Base-by-base conservation (phyloP, 2,888 invertebrate genomes). In the Apoda limacodes region DNA sequence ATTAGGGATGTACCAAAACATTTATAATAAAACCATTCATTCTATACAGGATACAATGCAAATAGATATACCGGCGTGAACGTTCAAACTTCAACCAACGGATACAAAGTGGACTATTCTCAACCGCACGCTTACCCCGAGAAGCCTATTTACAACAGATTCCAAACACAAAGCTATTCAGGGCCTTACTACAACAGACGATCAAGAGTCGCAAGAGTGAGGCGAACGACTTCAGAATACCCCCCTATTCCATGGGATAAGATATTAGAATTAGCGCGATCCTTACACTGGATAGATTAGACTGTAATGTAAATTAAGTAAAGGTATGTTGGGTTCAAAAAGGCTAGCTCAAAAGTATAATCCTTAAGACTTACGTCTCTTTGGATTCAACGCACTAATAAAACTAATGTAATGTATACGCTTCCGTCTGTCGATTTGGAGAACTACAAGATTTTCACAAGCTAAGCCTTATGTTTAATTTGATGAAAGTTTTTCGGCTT, bases 211-310 rank as follows among this genome's bases (percentile, higher is more conserved):
- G 54, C 69, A 6, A 56, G 81, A 39, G 45, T 66, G 41, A 59
- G 67, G 40, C 66, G 78, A 49, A 60, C 71, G 42, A 57, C 75
- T 2, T 57, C 68, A 40, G 66, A 74, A 41, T 68, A 82, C 55
- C 88, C 88, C 10, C 84, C 86, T 10, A 90, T 92, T 60, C 92
- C 92, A 31, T 92, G 91, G 90, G 83, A 88, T 62, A 88, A 88
- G 72, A 88, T 89, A 36, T 82, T 84, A 52, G 87, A 89, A 61
- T 75, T 92, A 52, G 84, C 88, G 47, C 75, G 84, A 59, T 82
- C 85, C 41, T 82, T 87, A 58, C 71, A 85, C 55, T 90, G 90
- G 90, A 88, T 88, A 52, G 46, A 58, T 40, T 61, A 51, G 49
- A 26, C 17, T 6, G 43, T 47, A 39, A 36, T 37, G 48, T 52